Base-by-base conservation (phyloP, 1,140 invertebrate species). In the Ceratosolen fusciceps region DNA sequence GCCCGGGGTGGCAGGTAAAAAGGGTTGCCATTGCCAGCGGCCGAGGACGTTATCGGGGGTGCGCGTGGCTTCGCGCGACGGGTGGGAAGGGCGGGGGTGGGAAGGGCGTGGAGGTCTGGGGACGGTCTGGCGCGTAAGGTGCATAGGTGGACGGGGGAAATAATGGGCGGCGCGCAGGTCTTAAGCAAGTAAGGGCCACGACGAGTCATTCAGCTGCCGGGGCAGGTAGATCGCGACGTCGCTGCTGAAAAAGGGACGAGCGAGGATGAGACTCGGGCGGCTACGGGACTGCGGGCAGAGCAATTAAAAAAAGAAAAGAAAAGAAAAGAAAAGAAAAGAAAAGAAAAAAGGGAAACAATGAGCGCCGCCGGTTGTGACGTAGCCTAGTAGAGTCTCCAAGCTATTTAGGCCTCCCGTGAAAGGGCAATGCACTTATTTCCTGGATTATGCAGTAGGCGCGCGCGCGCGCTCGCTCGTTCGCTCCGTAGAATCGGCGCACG, bases 391-490 rank as follows among this genome's bases (percentile, higher is more conserved):
- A 49, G 73, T 31, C n/a, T 19, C 8, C 29, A 37, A 8, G 21
- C 67, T 71, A 72, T 77, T 71, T 77, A 77, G 37, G 67, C 43
- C 52, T 74, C 39, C 9, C 31, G 67, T 56, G 39, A 76, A 75
- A 71, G 76, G 81, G 70, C 73, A 82, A 74, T 82, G 77, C 74
- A 82, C 77, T 73, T 67, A 77, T 74, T 77, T 80, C 74, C 79
- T 80, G 74, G 70, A 80, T 80, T 80, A 80, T 80, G 79, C 79
- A 80, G 79, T 80, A 74, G 29, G 73, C 74, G 43, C 60, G 67
- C 52, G n/a, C n/a, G n/a, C n/a, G n/a, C n/a, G n/a, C n/a, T n/a
- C n/a, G n/a, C n/a, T n/a, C n/a, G n/a, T n/a, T n/a, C n/a, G n/a
- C n/a, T 19, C 16, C 39, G 58, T 37, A 71, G 49, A 67, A 43